These are phyloP conservation scores for Aphelinus atriplicis DNA, from an alignment of 1,140 invertebrate species.

Conservation along the genomic window DNA sequence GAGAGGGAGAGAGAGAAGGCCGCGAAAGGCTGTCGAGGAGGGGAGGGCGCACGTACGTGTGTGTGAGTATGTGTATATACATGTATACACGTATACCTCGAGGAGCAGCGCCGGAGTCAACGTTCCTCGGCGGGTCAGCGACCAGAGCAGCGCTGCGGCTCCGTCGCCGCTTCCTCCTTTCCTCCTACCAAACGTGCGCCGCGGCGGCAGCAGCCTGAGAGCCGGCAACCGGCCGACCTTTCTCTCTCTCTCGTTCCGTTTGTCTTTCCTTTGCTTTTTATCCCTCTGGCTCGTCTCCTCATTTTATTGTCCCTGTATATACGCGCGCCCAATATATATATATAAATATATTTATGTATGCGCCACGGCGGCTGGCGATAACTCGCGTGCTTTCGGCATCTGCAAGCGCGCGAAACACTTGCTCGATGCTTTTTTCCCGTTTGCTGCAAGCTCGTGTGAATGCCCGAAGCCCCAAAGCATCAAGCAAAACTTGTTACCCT, in stretches of 20 bases:
- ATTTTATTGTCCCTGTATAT: too few relatives aligned
- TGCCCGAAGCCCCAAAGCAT: too few relatives aligned
- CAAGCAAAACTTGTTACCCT: too few relatives aligned
- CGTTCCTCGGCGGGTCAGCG: conserved; percentile 66
- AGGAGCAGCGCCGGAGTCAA: conserved; percentile 56
- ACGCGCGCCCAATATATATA: not conserved
- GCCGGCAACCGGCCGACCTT: conserved; percentile 28
- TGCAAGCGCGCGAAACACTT: not conserved
- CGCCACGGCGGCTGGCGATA: too few relatives aligned
- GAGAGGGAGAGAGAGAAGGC: conserved; percentile 6
- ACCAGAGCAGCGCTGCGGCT: conserved; percentile 47
- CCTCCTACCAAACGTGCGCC: conserved; percentile 33
- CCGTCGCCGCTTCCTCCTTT: conserved; percentile 9
- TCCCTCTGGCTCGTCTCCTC: conserved; percentile 24
- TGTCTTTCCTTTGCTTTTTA: not conserved
- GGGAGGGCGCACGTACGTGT: too few relatives aligned
- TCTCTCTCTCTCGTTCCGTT: conserved; percentile 37
- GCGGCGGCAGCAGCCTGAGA: conserved; percentile 40
- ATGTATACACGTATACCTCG: not conserved
- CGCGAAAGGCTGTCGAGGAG: not conserved
- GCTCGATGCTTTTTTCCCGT: conserved; percentile 40
- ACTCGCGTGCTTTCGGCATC: conserved; percentile 7
- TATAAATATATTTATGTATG: too few relatives aligned
- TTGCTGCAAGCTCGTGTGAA: too few relatives aligned
- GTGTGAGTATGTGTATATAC: too few relatives aligned